phyloP scores from a whole-genome alignment of 2,888 invertebrate species.

The Dendrolimus pini region DNA sequence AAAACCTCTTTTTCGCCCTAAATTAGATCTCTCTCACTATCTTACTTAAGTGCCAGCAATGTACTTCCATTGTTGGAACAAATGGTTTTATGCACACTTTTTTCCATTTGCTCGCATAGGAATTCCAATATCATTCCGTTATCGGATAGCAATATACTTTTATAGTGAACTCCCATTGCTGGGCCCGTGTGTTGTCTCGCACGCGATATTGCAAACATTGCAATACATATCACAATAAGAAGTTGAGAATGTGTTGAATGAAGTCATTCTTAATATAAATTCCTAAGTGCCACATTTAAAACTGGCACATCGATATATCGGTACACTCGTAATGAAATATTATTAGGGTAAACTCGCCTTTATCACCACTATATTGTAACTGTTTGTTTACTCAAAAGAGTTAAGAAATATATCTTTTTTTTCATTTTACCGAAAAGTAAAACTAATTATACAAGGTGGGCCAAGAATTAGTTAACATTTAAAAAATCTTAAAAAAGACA shows the following conservation, averaged over 20 bases:
- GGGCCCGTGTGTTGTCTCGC: slow-evolving; percentile 37
- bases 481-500: no score
- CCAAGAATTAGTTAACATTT: no score
- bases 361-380: no score
- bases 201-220: slow-evolving; percentile 50
- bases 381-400: no score
- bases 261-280: neutral
- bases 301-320: no score
- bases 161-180: slow-evolving; percentile 46
- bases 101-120: slow-evolving; percentile 40
- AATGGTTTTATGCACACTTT: slow-evolving; percentile 22
- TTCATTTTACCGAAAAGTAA: no score
- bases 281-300: no score
- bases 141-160: slow-evolving; percentile 54
- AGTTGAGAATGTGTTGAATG: neutral
- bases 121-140: slow-evolving; percentile 59
- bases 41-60: neutral
- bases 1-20: neutral
- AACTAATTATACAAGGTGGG: no score
- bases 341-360: no score
- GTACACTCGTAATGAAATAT: no score
- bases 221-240: neutral
- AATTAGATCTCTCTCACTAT: neutral
- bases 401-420: no score
- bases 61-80: slow-evolving; percentile 10